phyloP scores from a whole-genome alignment of 2,888 invertebrate genomes.

The Acrobasis repandana region DNA sequence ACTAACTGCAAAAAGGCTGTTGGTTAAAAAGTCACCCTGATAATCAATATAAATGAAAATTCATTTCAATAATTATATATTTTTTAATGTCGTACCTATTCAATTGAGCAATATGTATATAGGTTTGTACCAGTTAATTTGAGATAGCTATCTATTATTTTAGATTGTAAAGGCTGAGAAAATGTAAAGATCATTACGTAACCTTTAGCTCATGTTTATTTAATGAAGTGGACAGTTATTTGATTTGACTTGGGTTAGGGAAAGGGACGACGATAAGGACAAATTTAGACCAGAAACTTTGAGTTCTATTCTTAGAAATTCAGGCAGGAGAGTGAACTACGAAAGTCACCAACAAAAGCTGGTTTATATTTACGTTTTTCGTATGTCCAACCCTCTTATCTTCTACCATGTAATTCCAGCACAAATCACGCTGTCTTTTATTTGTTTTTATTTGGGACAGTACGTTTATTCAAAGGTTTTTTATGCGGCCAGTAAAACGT shows the following conservation, averaged over 20 bases:
- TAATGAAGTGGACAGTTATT: no score
- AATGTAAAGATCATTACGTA: no score
- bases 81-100: slow-evolving; percentile 9
- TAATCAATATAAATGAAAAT: slow-evolving; percentile 12
- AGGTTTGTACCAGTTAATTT: background rate
- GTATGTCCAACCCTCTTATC: background rate
- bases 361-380: background rate
- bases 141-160: background rate
- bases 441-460: slow-evolving; percentile 16
- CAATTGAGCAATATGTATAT: background rate
- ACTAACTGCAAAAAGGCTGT: no score
- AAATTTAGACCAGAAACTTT: no score
- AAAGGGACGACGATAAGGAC: no score
- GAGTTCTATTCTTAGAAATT: no score
- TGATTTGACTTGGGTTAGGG: no score
- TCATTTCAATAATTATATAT: background rate
- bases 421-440: background rate
- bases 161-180: background rate
- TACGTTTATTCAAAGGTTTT: slow-evolving; percentile 27
- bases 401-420: background rate
- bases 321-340: background rate
- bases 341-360: background rate
- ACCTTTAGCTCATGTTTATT: no score
- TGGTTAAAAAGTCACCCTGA: no score
- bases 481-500: slow-evolving; percentile 30